Evolutionary conservation across 1,140 invertebrate species (phyloP).

Genomic region (Spodoptera frugiperda): DNA sequence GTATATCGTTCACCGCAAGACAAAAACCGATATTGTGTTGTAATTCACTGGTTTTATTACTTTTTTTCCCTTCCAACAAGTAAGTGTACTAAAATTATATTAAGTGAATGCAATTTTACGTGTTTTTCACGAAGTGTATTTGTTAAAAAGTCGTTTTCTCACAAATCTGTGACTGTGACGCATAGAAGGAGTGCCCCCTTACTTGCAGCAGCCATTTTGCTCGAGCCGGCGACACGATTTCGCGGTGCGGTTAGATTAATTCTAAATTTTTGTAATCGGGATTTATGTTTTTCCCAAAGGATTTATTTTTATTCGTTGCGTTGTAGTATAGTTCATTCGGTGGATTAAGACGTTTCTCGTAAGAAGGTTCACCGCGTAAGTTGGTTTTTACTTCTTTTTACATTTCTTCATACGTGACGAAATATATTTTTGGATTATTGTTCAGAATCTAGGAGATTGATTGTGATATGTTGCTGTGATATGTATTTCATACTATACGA

Average conservation of each 20-base stretch:
- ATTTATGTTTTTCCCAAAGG: slow-evolving; percentile 39
- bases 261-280: slow-evolving; percentile 61
- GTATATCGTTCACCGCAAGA: slow-evolving; percentile 86
- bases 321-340: slow-evolving; percentile 8
- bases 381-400: slow-evolving; percentile 53
- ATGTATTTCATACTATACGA: background rate
- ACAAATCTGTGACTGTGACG: slow-evolving; percentile 83
- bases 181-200: slow-evolving; percentile 86
- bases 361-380: slow-evolving; percentile 48
- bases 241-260: slow-evolving; percentile 72
- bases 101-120: slow-evolving; percentile 70
- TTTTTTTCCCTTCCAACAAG: slow-evolving; percentile 86
- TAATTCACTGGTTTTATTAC: slow-evolving; percentile 86
- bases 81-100: slow-evolving; percentile 81
- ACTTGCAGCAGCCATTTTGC: slow-evolving; percentile 85
- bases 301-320: slow-evolving; percentile 3
- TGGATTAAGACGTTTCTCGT: slow-evolving; percentile 6
- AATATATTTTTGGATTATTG: slow-evolving; percentile 60
- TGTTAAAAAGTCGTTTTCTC: slow-evolving; percentile 64
- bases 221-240: slow-evolving; percentile 85
- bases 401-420: slow-evolving; percentile 52
- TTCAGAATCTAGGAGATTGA: slow-evolving; percentile 10
- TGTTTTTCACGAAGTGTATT: slow-evolving; percentile 67
- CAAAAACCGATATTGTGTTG: slow-evolving; percentile 85
- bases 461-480: slow-evolving; percentile 3